These are phyloP conservation scores for Papilio machaon DNA, from an alignment of 1,140 invertebrate species.

Conservation along the genomic window DNA sequence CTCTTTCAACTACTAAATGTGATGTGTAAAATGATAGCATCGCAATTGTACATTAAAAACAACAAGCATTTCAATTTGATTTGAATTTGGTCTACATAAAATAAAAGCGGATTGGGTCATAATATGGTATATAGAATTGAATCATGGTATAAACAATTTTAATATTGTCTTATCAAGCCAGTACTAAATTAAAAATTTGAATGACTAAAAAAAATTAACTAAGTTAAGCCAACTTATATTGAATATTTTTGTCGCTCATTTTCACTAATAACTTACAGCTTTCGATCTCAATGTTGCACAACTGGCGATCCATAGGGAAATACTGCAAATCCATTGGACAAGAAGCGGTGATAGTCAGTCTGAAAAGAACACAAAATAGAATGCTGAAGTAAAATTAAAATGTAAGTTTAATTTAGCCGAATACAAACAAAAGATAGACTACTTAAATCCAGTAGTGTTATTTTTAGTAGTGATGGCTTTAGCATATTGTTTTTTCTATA, in stretches of 20 bases:
- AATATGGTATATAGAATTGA: constrained; percentile 7
- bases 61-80: constrained; percentile 52
- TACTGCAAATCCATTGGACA: constrained; percentile 99
- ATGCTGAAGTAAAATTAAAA: neutral
- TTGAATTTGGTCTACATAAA: constrained; percentile 54
- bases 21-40: constrained; percentile 47
- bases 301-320: constrained; percentile 98
- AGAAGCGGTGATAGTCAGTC: constrained; percentile 97
- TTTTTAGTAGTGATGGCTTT: neutral
- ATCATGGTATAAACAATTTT: constrained; percentile 39
- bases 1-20: constrained; percentile 52
- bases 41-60: constrained; percentile 40
- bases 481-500: neutral
- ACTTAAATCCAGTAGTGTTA: neutral
- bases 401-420: neutral
- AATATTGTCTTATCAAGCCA: constrained; percentile 42
- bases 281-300: constrained; percentile 98
- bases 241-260: constrained; percentile 40
- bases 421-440: neutral
- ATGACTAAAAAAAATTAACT: constrained; percentile 39
- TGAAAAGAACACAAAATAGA: constrained; percentile 80
- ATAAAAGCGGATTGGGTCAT: constrained; percentile 51
- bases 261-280: constrained; percentile 93
- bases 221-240: constrained; percentile 46
- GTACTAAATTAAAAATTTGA: constrained; percentile 36